phyloP scores from a whole-genome alignment of 23 tunicate species.

The Clavelina lepadiformis region DNA sequence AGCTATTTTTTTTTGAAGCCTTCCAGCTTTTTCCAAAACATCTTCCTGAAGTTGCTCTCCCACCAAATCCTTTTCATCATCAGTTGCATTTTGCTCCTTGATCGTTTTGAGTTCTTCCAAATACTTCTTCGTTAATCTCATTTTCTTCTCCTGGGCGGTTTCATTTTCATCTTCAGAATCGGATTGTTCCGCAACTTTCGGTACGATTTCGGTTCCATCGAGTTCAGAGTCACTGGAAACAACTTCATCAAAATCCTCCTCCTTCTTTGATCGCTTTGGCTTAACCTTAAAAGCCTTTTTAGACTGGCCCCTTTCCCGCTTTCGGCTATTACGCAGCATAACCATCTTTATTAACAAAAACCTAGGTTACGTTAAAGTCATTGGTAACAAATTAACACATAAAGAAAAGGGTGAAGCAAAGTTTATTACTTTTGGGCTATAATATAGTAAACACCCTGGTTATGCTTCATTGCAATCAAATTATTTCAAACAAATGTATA shows the following conservation, averaged over 20 bases:
- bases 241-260: slow-evolving; percentile 61
- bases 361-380: too few relatives aligned
- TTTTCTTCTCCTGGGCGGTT: slow-evolving; percentile 83
- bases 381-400: too few relatives aligned
- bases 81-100: slow-evolving; percentile 9
- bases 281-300: too few relatives aligned
- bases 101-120: slow-evolving; percentile 46
- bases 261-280: too few relatives aligned
- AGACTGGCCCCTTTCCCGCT: too few relatives aligned
- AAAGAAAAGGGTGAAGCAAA: too few relatives aligned
- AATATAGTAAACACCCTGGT: too few relatives aligned
- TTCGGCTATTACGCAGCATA: slow-evolving; percentile 4
- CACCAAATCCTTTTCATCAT: slow-evolving; percentile 57
- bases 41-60: slow-evolving; percentile 77
- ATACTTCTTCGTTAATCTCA: slow-evolving; percentile 72
- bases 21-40: slow-evolving; percentile 70
- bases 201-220: slow-evolving; percentile 18
- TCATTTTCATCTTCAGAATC: slow-evolving; percentile 50
- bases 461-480: too few relatives aligned
- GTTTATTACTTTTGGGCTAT: too few relatives aligned
- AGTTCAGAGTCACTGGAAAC: slow-evolving; percentile 63
- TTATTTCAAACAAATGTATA: too few relatives aligned
- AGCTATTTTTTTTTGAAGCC: slow-evolving; percentile 64
- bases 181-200: slow-evolving; percentile 5
- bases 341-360: too few relatives aligned